These are phyloP conservation scores for Scaptomyza graminum DNA, from an alignment of 1,140 invertebrate species.

Conservation along the genomic window DNA sequence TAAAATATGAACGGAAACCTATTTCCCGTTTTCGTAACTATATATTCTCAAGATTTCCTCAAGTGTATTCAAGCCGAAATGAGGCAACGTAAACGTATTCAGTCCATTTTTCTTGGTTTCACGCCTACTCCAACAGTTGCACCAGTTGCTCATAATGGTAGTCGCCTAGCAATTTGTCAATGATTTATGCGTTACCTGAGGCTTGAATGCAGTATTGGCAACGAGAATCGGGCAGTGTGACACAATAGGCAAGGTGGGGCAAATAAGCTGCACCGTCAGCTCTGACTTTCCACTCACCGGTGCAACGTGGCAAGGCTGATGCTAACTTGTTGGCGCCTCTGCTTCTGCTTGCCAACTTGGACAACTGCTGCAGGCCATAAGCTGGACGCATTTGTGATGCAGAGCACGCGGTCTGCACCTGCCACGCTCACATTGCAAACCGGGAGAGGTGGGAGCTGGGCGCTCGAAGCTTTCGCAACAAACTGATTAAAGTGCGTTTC, in stretches of 20 bases:
- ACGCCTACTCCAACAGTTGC: conserved; percentile 14
- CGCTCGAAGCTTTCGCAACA: conserved; percentile 29
- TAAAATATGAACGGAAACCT: too few relatives aligned
- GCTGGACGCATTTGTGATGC: conserved; percentile 62
- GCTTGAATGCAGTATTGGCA: not conserved
- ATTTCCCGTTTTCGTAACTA: too few relatives aligned
- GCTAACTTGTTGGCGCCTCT: conserved; percentile 29
- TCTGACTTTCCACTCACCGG: not conserved
- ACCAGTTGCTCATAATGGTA: conserved; percentile 44
- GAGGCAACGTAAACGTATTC: not conserved
- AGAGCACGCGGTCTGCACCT: conserved; percentile 47
- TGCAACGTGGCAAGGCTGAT: not conserved
- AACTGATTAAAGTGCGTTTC: conserved; percentile 80
- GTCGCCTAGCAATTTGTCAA: conserved; percentile 46
- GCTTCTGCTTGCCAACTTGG: conserved; percentile 28
- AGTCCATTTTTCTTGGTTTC: conserved; percentile 10
- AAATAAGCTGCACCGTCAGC: conserved; percentile 25
- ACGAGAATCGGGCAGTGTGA: conserved; percentile 14
- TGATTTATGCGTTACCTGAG: conserved; percentile 51
- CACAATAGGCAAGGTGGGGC: conserved; percentile 29
- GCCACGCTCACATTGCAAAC: conserved; percentile 16
- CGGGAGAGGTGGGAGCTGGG: not conserved
- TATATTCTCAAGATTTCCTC: too few relatives aligned
- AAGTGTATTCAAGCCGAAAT: not conserved
- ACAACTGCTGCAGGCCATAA: conserved; percentile 43